These are phyloP conservation scores for Arvicanthis niloticus DNA, from an alignment of 2,113 vertebrate genomes.

Conservation along the genomic window DNA sequence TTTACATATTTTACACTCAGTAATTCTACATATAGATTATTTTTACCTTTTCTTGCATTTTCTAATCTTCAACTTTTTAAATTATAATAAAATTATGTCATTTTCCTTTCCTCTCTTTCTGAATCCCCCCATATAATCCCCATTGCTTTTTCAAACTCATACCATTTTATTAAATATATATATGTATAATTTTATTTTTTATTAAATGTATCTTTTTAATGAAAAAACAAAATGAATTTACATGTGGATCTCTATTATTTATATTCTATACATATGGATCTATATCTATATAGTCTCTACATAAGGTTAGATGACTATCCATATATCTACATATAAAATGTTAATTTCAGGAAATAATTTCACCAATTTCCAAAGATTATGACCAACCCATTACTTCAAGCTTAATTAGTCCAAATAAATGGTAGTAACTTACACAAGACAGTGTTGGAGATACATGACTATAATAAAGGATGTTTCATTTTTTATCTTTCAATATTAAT, in stretches of 20 bases:
- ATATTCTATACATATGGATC: too few relatives aligned
- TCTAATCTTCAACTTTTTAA: not conserved
- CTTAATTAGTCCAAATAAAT: constrained; percentile 3
- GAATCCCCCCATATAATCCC: not conserved
- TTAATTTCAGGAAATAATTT: constrained; percentile 7
- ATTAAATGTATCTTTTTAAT: not conserved
- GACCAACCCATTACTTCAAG: not conserved
- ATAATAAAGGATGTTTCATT: not conserved
- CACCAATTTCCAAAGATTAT: not conserved
- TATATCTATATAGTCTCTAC: too few relatives aligned
- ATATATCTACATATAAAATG: not conserved
- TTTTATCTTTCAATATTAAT: not conserved
- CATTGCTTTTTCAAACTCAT: not conserved
- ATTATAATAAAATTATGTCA: not conserved
- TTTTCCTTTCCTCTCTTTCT: not conserved
- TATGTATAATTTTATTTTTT: not conserved
- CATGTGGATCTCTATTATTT: not conserved
- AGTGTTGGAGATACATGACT: not conserved
- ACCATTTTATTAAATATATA: not conserved
- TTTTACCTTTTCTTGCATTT: not conserved
- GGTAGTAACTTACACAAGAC: not conserved
- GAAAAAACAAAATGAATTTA: not conserved
- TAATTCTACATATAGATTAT: not conserved
- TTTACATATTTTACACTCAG: not conserved
- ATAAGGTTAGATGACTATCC: too few relatives aligned